Percentiles rank a stretch among this genome's conserved stretches.
Conservation (phyloP, 1,140 invertebrate genomes). For the Hylaeus anthracinus region DNA sequence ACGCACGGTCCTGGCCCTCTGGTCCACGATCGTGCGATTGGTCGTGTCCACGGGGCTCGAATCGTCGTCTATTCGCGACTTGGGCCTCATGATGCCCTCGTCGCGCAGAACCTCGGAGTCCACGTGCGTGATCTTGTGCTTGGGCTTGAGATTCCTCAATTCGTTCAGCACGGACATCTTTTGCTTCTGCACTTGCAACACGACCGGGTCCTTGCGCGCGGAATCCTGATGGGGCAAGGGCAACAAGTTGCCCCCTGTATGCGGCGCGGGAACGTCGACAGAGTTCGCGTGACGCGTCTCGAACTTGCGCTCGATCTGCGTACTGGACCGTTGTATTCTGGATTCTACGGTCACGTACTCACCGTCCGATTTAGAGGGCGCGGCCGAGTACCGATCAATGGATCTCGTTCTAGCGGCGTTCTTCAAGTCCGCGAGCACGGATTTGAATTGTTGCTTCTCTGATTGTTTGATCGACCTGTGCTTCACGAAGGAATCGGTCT, state of each 20-base stretch:
- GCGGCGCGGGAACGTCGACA: slow-evolving; percentile 47
- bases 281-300: slow-evolving; percentile 71
- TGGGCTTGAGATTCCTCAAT: slow-evolving; percentile 76
- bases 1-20: slow-evolving; percentile 61
- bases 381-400: slow-evolving; percentile 72
- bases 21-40: slow-evolving; percentile 51
- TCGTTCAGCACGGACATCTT: slow-evolving; percentile 78
- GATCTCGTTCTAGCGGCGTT: slow-evolving; percentile 63
- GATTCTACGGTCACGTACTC: slow-evolving; percentile 73
- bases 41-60: slow-evolving; percentile 71
- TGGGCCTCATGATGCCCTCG: slow-evolving; percentile 79
- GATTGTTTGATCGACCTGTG: slow-evolving; percentile 71
- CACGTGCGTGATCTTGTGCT: slow-evolving; percentile 78
- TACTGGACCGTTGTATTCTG: slow-evolving; percentile 74
- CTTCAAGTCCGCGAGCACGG: slow-evolving; percentile 71
- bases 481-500: slow-evolving; percentile 79
- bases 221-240: slow-evolving; percentile 67
- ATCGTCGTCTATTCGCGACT: slow-evolving; percentile 78
- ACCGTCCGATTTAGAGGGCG: slow-evolving; percentile 53
- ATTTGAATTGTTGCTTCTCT: slow-evolving; percentile 73
- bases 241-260: slow-evolving; percentile 5
- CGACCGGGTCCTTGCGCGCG: slow-evolving; percentile 72
- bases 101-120: slow-evolving; percentile 78
- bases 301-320: slow-evolving; percentile 76
- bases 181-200: slow-evolving; percentile 78